A percentile compares a stretch with the other conserved stretches of the same genome.
phyloP scores from a whole-genome alignment of 2,113 vertebrate species.

The Zingel zingel region DNA sequence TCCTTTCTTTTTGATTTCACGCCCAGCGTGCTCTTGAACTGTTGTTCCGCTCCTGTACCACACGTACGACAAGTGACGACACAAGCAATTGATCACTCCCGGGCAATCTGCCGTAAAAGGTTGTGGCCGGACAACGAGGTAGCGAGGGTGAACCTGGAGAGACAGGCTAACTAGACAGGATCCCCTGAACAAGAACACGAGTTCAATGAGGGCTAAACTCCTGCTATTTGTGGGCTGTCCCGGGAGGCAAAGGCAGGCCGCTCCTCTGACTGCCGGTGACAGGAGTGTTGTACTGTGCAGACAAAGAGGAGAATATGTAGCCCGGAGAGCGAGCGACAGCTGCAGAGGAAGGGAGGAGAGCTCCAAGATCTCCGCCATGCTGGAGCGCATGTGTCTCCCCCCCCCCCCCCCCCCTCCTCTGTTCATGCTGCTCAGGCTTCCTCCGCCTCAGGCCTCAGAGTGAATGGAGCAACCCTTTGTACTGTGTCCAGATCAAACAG shows the following conservation, averaged over 20 bases:
- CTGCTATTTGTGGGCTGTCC: conserved; percentile 72
- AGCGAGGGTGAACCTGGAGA: conserved; percentile 64
- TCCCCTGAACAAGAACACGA: conserved; percentile 65
- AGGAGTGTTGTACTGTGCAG: conserved; percentile 68
- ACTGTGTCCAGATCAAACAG: conserved; percentile 82
- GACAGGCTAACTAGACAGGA: conserved; percentile 76
- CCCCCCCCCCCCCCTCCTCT: conserved; percentile 26
- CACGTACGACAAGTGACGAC: conserved; percentile 49
- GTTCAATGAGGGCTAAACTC: conserved; percentile 81
- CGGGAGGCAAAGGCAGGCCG: conserved; percentile 69
- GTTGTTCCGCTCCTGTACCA: conserved; percentile 24
- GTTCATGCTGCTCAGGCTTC: conserved; percentile 70
- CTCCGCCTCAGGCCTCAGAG: conserved; percentile 67
- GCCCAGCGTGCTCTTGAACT: conserved; percentile 12
- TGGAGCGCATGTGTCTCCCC: conserved; percentile 16
- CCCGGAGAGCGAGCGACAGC: conserved; percentile 79
- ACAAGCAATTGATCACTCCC: conserved; percentile 66
- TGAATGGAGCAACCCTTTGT: conserved; percentile 78
- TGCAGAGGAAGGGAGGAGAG: conserved; percentile 79
- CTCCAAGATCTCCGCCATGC: conserved; percentile 65
- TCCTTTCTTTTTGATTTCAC: conserved; percentile 30
- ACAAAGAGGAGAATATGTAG: conserved; percentile 73
- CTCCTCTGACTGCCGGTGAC: conserved; percentile 70
- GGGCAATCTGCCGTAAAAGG: conserved; percentile 65
- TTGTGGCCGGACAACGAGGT: conserved; percentile 67